Percentiles rank a stretch among this genome's conserved stretches.
Evolutionary conservation across 2,888 invertebrate species (phyloP).

Genomic region (Cerastis leucographa): DNA sequence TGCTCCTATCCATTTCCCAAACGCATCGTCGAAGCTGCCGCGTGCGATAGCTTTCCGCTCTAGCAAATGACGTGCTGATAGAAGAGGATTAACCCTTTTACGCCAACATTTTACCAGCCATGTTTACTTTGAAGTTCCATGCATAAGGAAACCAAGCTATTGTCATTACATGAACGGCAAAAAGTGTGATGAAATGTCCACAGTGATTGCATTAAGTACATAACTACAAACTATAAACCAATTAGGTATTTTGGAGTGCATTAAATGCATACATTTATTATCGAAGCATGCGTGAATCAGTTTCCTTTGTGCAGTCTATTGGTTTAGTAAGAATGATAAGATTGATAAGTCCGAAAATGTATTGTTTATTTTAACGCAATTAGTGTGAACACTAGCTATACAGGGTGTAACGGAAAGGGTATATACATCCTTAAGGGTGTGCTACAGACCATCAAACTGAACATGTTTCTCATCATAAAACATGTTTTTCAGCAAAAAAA

Average conservation of each 20-base stretch:
- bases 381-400: too few species aligned
- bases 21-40: too few species aligned
- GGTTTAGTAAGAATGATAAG: background rate
- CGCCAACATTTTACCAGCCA: background rate
- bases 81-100: background rate
- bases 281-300: conserved; percentile 8
- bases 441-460: too few species aligned
- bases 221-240: background rate
- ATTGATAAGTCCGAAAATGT: background rate
- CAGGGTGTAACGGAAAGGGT: too few species aligned
- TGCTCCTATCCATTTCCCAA: too few species aligned
- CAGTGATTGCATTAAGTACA: background rate
- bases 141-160: background rate
- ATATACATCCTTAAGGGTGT: too few species aligned
- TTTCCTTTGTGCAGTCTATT: conserved; percentile 1
- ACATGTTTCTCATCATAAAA: too few species aligned
- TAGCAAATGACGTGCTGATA: background rate
- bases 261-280: background rate
- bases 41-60: background rate
- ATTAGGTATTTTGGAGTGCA: background rate
- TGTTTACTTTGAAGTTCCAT: background rate
- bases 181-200: background rate
- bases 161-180: background rate
- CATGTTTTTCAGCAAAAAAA: too few species aligned
- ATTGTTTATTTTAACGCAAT: background rate